Evolutionary conservation across 2,888 invertebrate genomes (phyloP), one percentile per base, ranked within the genome.

Genomic region (Aricia artaxerxes): DNA sequence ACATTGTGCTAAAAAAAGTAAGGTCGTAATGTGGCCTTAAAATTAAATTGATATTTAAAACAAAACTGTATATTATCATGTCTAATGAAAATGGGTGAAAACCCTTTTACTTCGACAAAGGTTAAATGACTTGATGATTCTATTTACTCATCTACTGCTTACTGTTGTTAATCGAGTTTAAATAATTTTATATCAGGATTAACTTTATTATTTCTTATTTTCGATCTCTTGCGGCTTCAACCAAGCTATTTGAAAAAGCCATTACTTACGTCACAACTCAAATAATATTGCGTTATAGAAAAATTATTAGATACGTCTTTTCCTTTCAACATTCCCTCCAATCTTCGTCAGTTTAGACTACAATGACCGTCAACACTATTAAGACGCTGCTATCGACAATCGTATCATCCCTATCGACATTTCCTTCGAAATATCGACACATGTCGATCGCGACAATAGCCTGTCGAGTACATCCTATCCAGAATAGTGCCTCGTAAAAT

Each of bases 371-470:
- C 57, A 31, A 35, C 76, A 57, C 69, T 69, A 49, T 76, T 76
- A 76, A 76, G 76, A 76, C 57, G 76, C 75, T 76, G 76, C 75
- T 76, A 73, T 83, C 85, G 83, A 85, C 85, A 85, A 84, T 86
- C 83, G 84, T 83, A 86, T 86, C 83, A 82, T 83, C 80, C 82
- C 81, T 81, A 80, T 81, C 82, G 81, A 82, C 81, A 79, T 82
- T 80, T 80, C 82, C 78, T 80, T 79, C 80, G 79, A 82, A 82
- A 82, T 83, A 84, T 84, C 83, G 92, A 91, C 92, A 93, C 91
- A 92, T 92, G 91, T 90, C 90, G 89, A 88, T 88, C 82, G 82
- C 87, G 87, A 91, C 92, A 91, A 91, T 90, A 84, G 84, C 80
- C 83, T 84, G 83, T 86, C 83, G 84, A 89, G 87, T 86, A 91